Base-by-base conservation (phyloP, 2,113 vertebrate genomes). In the Propithecus coquereli region DNA sequence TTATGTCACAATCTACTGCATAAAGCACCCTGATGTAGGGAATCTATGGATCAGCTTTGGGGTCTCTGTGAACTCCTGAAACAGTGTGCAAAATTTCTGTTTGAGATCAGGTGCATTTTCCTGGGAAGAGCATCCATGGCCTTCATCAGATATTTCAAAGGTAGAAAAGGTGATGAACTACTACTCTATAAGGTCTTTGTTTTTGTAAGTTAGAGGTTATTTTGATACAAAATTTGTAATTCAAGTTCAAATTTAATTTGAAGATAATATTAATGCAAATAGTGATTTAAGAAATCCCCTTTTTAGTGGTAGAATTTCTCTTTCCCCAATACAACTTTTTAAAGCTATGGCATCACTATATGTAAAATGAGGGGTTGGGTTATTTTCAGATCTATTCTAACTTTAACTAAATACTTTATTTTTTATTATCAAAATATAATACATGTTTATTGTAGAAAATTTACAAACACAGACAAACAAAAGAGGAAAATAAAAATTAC, bases 401-500 rank as follows among this genome's bases (percentile, higher is more conserved):
- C 40, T 80, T n/a, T 85, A 74, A 86, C 30, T 13, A 34, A 70
- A 63, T 57, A 47, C 25, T 93, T 81, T 45, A 34, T 50, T 70
- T 92, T 82, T 87, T 74, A 66, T 45, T 65, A 37, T 76, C 90
- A 71, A 71, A 92, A 84, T 22, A 65, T 74, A 83, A 25, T 61
- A 34, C 0, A 32, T 89, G 17, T 10, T 50, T 83, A 61, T 79
- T 66, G 34, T 81, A 37, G n/a, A 74, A 94, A 86, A 50, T 34
- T 40, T 92, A 52, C 2, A 88, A 87, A 90, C 11, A 27, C 90
- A 71, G n/a, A 73, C n/a, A 92, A 66, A 73, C 7, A 61, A 91
- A 94, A 86, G 25, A 76, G 32, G 50, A 94, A 89, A 83, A 80
- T 76, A 70, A 83, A 92, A 95, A 59, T 47, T 87, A 57, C 11